Evolutionary conservation across 2,113 vertebrate genomes (phyloP).

Genomic region (Collichthys lucidus): DNA sequence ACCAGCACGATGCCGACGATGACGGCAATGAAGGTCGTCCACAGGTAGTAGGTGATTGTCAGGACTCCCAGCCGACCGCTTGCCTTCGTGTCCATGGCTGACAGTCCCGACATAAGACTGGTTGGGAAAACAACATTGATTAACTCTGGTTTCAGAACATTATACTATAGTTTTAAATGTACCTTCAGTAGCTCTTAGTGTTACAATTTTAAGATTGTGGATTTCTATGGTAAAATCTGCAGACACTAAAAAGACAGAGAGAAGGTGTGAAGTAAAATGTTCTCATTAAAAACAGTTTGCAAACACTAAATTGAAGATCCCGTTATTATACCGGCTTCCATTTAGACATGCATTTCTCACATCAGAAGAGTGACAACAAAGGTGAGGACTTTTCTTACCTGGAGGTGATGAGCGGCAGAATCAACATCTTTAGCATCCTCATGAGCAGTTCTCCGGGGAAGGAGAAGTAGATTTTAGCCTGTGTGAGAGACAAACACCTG

Average conservation of each 20-base stretch:
- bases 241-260: background rate
- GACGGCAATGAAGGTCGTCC: constrained; percentile 93
- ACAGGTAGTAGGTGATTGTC: constrained; percentile 92
- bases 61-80: constrained; percentile 90
- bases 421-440: constrained; percentile 93
- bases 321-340: background rate
- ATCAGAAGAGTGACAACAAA: background rate
- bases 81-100: constrained; percentile 90
- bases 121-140: background rate
- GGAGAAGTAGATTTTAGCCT: constrained; percentile 92
- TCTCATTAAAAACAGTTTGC: too few relatives aligned
- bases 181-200: background rate
- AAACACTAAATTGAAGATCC: too few relatives aligned
- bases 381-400: constrained; percentile 79
- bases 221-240: background rate
- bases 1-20: constrained; percentile 88
- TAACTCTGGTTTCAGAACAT: background rate
- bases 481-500: background rate
- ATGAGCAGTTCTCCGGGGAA: constrained; percentile 93
- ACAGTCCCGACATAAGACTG: constrained; percentile 92
- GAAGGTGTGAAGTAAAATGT: too few relatives aligned
- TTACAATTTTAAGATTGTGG: background rate
- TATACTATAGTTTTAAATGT: background rate
- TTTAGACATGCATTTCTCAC: background rate
- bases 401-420: constrained; percentile 91